phyloP scores from a whole-genome alignment of 1,140 invertebrate genomes.

The Pogonomyrmex barbatus region DNA sequence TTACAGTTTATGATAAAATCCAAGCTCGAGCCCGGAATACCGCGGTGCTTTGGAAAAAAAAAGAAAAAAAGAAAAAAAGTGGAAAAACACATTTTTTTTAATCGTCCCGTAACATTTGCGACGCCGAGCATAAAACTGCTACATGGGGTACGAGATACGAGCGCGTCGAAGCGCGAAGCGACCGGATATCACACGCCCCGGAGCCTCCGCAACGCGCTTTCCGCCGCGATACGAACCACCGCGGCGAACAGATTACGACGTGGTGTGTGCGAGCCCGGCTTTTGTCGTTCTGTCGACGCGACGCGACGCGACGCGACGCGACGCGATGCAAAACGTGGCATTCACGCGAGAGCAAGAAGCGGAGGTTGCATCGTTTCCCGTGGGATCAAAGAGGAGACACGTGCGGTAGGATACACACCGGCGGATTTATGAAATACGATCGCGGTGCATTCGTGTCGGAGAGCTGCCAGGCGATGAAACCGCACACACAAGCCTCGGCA shows the following conservation, averaged over 20 bases:
- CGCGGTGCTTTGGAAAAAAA: neutral
- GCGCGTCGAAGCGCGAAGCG: constrained; percentile 58
- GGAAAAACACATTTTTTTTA: constrained; percentile 18
- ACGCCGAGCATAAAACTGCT: constrained; percentile 51
- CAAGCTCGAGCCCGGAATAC: neutral
- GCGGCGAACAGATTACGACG: constrained; percentile 50
- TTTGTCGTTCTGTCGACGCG: constrained; percentile 41
- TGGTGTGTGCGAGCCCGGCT: constrained; percentile 16
- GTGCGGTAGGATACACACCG: constrained; percentile 10
- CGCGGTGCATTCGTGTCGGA: constrained; percentile 14
- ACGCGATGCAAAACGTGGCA: constrained; percentile 20
- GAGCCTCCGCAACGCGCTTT: constrained; percentile 46
- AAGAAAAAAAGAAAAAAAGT: neutral
- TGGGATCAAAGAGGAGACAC: constrained; percentile 48
- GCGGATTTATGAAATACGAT: constrained; percentile 53
- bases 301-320: constrained; percentile 7
- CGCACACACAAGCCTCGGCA: neutral
- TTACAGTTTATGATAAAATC: constrained; percentile 54
- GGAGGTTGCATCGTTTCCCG: constrained; percentile 31
- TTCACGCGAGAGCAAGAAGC: constrained; percentile 28
- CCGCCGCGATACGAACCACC: constrained; percentile 29
- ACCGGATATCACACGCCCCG: constrained; percentile 46
- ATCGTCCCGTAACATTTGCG: constrained; percentile 53
- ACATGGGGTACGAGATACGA: constrained; percentile 10
- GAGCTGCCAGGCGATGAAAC: neutral